Evolutionary conservation across 2,113 vertebrate species (phyloP), one percentile per base, ranked within the genome.

Genomic region (Natator depressus): DNA sequence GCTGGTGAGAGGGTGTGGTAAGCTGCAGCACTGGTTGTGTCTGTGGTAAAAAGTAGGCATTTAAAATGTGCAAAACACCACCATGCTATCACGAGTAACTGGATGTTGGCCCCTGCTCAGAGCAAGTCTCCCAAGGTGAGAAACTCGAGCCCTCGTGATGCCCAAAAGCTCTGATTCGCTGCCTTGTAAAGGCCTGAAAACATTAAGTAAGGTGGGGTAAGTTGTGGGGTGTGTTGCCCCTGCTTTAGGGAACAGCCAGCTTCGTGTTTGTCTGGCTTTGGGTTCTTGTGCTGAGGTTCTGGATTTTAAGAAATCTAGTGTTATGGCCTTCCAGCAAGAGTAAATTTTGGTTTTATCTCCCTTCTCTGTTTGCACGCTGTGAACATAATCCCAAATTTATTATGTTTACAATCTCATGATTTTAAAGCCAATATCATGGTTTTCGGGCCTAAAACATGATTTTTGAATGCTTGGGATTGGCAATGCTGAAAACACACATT

Each of bases 401-500:
- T n/a, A n/a, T 19, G 65, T n/a, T 69, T n/a, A n/a, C 19, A n/a
- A 69, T 69, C 16, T 69, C 65, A n/a, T n/a, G 16, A 19, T 69
- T 69, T 62, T 13, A 31, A 29, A 31, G 16, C 8, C 55, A 90
- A 62, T 87, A 5, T 2, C 8, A 0, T 80, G 27, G 46, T 85
- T 81, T 89, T 47, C 54, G 31, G 55, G 53, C 27, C 42, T 69
- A 19, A 49, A 9, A 38, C 42, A 19, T 38, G 53, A 8, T 84
- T 84, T 53, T 82, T 93, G 27, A 89, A 72, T 0, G 2, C 80
- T n/a, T 31, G 1, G 4, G 14, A 78, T 50, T 89, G 0, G 1
- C 51, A 80, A 14, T 79, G 11, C 19, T 2, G 7, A 50, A 51
- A 22, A 35, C 17, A 20, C 27, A 1, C 3, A 0, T 51, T n/a